Conservation (phyloP, 2,888 invertebrate species). For the Physocephala rufipes region DNA sequence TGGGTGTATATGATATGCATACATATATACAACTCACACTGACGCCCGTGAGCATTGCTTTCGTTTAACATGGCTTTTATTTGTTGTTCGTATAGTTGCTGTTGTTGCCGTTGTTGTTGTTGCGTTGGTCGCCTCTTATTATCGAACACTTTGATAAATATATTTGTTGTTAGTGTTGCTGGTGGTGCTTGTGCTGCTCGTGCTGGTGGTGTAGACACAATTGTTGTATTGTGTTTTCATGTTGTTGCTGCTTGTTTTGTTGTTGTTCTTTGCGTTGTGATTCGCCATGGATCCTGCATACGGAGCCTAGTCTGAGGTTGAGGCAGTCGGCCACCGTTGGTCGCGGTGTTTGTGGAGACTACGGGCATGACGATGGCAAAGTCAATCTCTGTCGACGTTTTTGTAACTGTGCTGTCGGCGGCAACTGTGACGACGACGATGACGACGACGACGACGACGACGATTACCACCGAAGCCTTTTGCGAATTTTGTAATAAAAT, state of each 20-base stretch:
- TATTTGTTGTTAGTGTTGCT: background rate
- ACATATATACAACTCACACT: too few species aligned
- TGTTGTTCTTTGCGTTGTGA: background rate
- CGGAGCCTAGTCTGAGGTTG: background rate
- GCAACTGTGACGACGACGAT: conserved; percentile 22
- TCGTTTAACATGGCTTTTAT: too few species aligned
- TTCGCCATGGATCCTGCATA: background rate
- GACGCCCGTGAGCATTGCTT: too few species aligned
- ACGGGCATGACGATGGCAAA: conserved; percentile 31
- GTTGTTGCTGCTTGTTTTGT: conserved; percentile 12
- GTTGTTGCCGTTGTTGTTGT: background rate
- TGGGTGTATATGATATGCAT: too few species aligned
- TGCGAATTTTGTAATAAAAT: conserved; percentile 65
- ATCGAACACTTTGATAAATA: too few species aligned
- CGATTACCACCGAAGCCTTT: conserved; percentile 22
- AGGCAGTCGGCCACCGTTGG: background rate
- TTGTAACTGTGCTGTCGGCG: conserved; percentile 19
- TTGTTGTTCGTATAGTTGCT: too few species aligned
- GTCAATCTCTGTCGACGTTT: conserved; percentile 32
- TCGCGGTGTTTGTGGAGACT: background rate
- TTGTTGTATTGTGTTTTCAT: background rate
- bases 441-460: conserved; percentile 6
- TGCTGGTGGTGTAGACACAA: background rate
- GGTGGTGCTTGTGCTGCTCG: background rate
- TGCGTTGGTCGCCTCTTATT: background rate